These are phyloP conservation scores for Pseudomyrmex dendroicus DNA, from an alignment of 1,140 invertebrate species.

Conservation along the genomic window DNA sequence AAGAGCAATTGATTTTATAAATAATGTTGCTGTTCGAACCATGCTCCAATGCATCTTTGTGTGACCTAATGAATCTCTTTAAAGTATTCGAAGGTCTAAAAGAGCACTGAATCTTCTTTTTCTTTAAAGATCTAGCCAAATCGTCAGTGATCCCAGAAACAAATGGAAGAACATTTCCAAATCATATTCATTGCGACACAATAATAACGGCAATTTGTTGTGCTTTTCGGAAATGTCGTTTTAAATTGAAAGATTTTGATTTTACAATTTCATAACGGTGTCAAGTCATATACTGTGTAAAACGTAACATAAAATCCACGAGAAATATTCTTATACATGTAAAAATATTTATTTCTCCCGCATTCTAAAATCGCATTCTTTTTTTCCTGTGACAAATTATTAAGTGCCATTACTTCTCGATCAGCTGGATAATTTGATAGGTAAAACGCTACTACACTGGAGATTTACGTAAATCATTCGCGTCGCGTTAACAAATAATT, in stretches of 20 bases:
- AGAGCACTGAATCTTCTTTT: no score
- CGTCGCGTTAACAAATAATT: slow-evolving; percentile 57
- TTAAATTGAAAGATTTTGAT: neutral
- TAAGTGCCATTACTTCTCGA: slow-evolving; percentile 1
- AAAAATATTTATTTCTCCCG: slow-evolving; percentile 14
- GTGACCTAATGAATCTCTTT: no score
- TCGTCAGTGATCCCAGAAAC: no score
- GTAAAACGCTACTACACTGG: neutral
- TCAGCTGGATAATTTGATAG: slow-evolving; percentile 53
- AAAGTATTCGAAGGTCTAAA: no score
- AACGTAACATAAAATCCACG: no score
- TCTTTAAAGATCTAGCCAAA: no score
- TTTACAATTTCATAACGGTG: no score
- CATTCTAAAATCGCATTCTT: neutral
- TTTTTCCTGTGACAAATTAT: neutral
- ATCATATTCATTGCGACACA: neutral
- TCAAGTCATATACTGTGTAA: no score
- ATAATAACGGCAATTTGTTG: neutral
- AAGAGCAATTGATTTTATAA: no score
- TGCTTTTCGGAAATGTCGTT: neutral
- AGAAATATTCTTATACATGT: neutral
- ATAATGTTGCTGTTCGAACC: no score
- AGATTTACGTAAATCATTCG: slow-evolving; percentile 54
- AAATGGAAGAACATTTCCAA: no score
- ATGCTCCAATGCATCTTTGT: no score